Percentiles rank a stretch among this genome's conserved stretches.
These are phyloP conservation scores for Sebastes cheni DNA, from an alignment of 2,797 vertebrate species.

Conservation along the genomic window DNA sequence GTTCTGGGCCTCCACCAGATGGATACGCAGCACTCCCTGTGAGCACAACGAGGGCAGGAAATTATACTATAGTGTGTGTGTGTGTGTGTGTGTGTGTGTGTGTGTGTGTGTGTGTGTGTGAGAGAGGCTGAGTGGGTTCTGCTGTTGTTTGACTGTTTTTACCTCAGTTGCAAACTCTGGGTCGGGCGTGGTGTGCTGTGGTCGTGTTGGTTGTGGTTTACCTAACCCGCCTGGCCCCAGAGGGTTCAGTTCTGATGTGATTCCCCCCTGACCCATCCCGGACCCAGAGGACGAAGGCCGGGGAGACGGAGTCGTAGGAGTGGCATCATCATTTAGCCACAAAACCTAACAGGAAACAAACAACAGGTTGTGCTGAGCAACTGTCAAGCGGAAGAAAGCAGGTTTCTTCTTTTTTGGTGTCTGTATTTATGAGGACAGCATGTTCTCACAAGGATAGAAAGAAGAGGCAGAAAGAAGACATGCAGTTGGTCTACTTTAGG, in stretches of 20 bases:
- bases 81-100: not conserved
- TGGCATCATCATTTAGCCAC: slow-evolving; percentile 84
- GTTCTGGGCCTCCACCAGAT: slow-evolving; percentile 88
- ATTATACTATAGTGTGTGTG: not conserved
- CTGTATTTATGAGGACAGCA: not conserved
- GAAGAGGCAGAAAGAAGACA: not conserved
- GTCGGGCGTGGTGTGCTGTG: slow-evolving; percentile 84
- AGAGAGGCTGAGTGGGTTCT: not conserved
- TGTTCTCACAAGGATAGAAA: not conserved
- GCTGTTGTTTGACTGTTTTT: slow-evolving; percentile 1
- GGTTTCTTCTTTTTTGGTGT: not conserved
- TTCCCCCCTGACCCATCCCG: slow-evolving; percentile 54
- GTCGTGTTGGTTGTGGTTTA: slow-evolving; percentile 72
- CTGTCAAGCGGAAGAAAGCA: not conserved
- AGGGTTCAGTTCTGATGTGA: slow-evolving; percentile 51
- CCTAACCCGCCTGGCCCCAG: slow-evolving; percentile 68
- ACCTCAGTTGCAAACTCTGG: slow-evolving; percentile 89
- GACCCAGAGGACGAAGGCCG: slow-evolving; percentile 58
- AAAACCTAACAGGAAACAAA: slow-evolving; percentile 79
- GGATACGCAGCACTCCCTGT: slow-evolving; percentile 91
- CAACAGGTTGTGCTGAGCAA: not conserved
- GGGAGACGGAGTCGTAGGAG: slow-evolving; percentile 75
- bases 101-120: not conserved
- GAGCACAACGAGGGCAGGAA: slow-evolving; percentile 1
- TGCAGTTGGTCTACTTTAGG: not conserved